These are phyloP conservation scores for Neuroterus valhalla DNA, from an alignment of 1,140 invertebrate species.

Conservation along the genomic window DNA sequence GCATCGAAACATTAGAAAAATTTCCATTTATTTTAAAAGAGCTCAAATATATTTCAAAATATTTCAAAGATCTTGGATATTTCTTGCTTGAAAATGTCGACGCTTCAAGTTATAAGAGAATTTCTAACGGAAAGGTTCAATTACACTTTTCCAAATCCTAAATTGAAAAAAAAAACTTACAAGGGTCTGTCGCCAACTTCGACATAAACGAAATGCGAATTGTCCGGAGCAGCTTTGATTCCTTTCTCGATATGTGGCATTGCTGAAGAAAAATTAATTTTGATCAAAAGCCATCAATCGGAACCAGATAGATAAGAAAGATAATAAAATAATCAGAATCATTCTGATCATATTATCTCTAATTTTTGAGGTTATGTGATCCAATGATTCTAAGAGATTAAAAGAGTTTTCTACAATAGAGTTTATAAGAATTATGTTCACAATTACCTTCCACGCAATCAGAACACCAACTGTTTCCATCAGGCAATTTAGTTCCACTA, in stretches of 20 bases:
- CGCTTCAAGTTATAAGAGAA: too few species aligned
- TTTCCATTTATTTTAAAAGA: too few species aligned
- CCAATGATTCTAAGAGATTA: too few species aligned
- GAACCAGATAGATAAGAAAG: background rate
- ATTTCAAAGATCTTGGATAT: too few species aligned
- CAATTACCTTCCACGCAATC: conserved; percentile 82
- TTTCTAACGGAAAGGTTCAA: too few species aligned
- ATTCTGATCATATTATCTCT: background rate
- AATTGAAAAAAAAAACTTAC: conserved; percentile 73
- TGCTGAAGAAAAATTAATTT: conserved; percentile 68
- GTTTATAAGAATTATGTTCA: background rate
- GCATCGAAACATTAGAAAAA: too few species aligned
- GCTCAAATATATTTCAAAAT: too few species aligned
- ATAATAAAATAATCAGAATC: conserved; percentile 5
- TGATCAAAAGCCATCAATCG: conserved; percentile 27
- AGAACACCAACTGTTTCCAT: conserved; percentile 84
- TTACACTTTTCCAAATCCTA: too few species aligned
- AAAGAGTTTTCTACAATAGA: conserved; percentile 1
- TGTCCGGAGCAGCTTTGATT: conserved; percentile 75
- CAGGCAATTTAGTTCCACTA: conserved; percentile 79
- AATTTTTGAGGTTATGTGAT: conserved; percentile 15
- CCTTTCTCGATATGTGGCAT: conserved; percentile 80
- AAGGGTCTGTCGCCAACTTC: conserved; percentile 81
- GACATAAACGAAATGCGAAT: conserved; percentile 80
- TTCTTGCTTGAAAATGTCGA: too few species aligned